Evolutionary conservation across 2,888 invertebrate species (phyloP).

Genomic region (Disparrhopalites patrizii): DNA sequence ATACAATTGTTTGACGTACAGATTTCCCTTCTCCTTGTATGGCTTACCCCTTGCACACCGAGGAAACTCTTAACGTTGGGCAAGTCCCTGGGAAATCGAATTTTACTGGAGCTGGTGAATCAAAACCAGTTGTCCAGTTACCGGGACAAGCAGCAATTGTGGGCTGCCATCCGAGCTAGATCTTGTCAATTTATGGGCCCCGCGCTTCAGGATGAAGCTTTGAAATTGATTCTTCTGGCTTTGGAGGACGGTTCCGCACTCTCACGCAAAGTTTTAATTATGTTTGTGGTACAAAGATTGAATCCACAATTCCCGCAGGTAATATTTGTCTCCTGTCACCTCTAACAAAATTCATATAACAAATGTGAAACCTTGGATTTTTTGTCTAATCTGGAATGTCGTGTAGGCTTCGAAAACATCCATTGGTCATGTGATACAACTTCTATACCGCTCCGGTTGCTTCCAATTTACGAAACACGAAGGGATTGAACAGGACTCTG

Average conservation of each 20-base stretch:
- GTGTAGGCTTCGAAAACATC: conserved; percentile 89
- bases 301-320: conserved; percentile 87
- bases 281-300: conserved; percentile 96
- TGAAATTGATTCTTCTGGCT: conserved; percentile 87
- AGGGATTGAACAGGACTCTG: conserved; percentile 56
- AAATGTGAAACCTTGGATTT: neutral
- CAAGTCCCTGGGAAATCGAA: conserved; percentile 18
- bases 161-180: conserved; percentile 38
- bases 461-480: conserved; percentile 97
- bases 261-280: conserved; percentile 89
- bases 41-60: conserved; percentile 11
- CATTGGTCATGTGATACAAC: conserved; percentile 97
- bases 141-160: conserved; percentile 44
- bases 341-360: neutral
- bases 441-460: conserved; percentile 95
- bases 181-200: conserved; percentile 47
- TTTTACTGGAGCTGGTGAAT: conserved; percentile 16
- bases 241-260: conserved; percentile 92
- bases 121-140: conserved; percentile 27
- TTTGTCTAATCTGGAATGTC: neutral
- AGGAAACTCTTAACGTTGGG: conserved; percentile 9
- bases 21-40: conserved; percentile 11
- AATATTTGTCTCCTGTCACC: neutral
- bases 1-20: neutral
- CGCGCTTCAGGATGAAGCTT: conserved; percentile 98